These are phyloP conservation scores for Drosophila elegans DNA, from an alignment of 1,140 invertebrate genomes.

Conservation along the genomic window DNA sequence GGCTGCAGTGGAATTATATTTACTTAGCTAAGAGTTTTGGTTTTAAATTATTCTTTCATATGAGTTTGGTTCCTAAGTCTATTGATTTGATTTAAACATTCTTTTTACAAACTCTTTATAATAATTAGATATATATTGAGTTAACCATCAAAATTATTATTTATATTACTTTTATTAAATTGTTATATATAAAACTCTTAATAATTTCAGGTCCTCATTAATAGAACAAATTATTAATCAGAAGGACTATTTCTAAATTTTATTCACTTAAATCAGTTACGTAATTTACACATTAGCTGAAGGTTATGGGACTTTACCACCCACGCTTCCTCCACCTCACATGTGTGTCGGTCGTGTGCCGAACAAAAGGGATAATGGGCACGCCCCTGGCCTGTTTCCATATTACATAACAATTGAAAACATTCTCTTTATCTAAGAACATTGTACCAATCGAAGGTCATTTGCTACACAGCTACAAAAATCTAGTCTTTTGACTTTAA, in stretches of 20 bases:
- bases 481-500: not conserved
- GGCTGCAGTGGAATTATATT: not conserved
- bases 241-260: not conserved
- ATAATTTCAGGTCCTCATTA: too few relatives aligned
- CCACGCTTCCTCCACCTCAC: constrained; percentile 10
- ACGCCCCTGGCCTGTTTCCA: not conserved
- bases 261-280: constrained; percentile 8
- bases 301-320: constrained; percentile 15
- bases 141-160: too few relatives aligned
- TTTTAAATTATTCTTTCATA: not conserved
- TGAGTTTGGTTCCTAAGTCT: constrained; percentile 15
- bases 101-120: too few relatives aligned
- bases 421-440: not conserved
- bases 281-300: constrained; percentile 1
- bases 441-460: constrained; percentile 39
- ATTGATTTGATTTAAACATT: not conserved
- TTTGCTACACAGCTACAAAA: not conserved
- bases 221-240: not conserved
- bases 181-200: too few relatives aligned
- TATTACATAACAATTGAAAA: constrained; percentile 25
- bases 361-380: constrained; percentile 33
- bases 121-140: too few relatives aligned
- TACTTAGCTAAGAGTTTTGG: not conserved
- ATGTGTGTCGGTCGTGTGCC: constrained; percentile 57
- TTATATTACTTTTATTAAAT: too few relatives aligned